Evolutionary conservation across 2,888 invertebrate genomes (phyloP).

Genomic region (Heliothis peltigera): DNA sequence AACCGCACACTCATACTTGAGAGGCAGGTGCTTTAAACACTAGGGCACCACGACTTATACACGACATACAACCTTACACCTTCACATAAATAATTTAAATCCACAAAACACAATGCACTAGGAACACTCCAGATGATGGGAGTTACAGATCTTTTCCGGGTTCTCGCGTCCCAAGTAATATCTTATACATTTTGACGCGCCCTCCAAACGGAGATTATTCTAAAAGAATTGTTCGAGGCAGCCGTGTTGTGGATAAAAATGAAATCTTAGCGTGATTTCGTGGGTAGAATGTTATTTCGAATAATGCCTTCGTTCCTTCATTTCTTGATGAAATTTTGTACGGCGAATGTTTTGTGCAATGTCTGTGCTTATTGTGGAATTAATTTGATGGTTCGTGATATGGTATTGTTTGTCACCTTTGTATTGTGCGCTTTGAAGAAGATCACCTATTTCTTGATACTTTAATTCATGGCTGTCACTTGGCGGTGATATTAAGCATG

Average conservation of each 20-base stretch:
- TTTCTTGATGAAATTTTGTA: constrained; percentile 61
- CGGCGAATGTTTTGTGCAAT: constrained; percentile 51
- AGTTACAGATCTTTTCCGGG: constrained; percentile 65
- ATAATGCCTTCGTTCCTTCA: constrained; percentile 57
- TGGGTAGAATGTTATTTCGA: constrained; percentile 58
- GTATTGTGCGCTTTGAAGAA: constrained; percentile 20
- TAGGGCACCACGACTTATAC: too few species aligned
- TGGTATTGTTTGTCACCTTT: constrained; percentile 25
- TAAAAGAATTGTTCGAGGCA: constrained; percentile 59
- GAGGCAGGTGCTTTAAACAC: too few species aligned
- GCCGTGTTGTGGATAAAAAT: constrained; percentile 58
- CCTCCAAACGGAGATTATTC: constrained; percentile 67
- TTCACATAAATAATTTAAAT: constrained; percentile 56
- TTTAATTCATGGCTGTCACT: constrained; percentile 10
- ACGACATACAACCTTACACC: too few species aligned
- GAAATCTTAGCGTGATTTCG: constrained; percentile 57
- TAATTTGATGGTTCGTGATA: constrained; percentile 53
- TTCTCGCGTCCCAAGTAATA: constrained; percentile 60
- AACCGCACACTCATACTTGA: too few species aligned
- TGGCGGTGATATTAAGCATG: background rate
- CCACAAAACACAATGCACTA: constrained; percentile 60
- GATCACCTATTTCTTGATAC: constrained; percentile 13
- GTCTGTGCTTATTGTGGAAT: constrained; percentile 54
- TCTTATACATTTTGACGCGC: constrained; percentile 68
- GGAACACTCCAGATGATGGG: constrained; percentile 68